Percentiles rank a stretch among this genome's conserved stretches.
Conservation (phyloP, 1,140 invertebrate species). For the Heliothis subflexa region DNA sequence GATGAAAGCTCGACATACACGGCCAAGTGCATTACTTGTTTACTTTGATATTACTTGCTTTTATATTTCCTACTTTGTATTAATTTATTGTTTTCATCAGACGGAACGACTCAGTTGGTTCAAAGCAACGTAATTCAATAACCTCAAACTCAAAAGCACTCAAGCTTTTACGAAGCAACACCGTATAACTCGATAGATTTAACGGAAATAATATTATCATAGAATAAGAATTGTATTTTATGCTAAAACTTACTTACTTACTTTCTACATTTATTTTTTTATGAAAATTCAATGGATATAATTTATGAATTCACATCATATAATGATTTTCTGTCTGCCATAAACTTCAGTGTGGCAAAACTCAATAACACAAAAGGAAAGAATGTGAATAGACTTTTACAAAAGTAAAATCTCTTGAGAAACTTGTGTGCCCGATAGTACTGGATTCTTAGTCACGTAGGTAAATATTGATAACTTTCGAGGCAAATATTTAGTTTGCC, state of each 20-base stretch:
- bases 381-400: conserved; percentile 12
- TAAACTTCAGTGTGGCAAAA: background rate
- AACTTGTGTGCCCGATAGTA: conserved; percentile 17
- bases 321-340: background rate
- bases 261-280: too few species aligned
- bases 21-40: too few species aligned
- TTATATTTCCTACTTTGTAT: background rate
- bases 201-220: too few species aligned
- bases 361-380: conserved; percentile 10
- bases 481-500: conserved; percentile 21
- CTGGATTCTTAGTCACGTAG: conserved; percentile 10
- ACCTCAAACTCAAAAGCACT: conserved; percentile 6
- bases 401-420: conserved; percentile 14
- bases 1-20: too few species aligned
- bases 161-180: background rate
- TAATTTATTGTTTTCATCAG: background rate
- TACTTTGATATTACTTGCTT: background rate
- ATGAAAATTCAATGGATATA: too few species aligned
- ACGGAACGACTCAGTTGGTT: background rate
- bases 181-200: background rate
- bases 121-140: background rate
- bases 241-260: too few species aligned
- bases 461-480: conserved; percentile 32
- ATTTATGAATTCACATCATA: background rate
- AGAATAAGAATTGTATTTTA: too few species aligned